Base-by-base conservation (phyloP, 1,140 invertebrate genomes). In the Ceratina australensis region DNA sequence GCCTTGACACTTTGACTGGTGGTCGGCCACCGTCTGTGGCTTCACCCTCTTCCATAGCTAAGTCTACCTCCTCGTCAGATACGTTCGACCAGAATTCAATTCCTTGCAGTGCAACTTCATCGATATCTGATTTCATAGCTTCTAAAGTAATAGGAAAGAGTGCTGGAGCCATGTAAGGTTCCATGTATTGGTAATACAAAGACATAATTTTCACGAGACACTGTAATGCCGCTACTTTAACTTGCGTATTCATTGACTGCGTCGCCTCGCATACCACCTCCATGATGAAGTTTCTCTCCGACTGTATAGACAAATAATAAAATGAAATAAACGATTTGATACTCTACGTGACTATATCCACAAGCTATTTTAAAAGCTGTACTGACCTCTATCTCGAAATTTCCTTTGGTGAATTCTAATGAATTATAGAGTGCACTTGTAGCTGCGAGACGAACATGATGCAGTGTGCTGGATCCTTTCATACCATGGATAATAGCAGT, bases 61-160 rank as follows among this genome's bases (percentile, higher is more conserved):
- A 93, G 92, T 99, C 98, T 33, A 99, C 97, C 93, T 99, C 99
- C 93, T 99, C 99, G 93, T 99, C 99, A 88, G 98, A 99, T 0
- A 99, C 98, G 89, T 99, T 99, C 0, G 98, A 99, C 99, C 99
- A 99, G 93, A 99, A 99, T 92, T 99, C 99, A 92, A 99, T 99
- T 82, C 99, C 99, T 93, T 99, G 99, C 56, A 99, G 93, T 33
- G 98, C 96, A 60, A 99, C 96, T 84, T 99, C 98, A 93, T 99
- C 98, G 74, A 96, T 95, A 59, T 98, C 97, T 54, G 97, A 98
- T 92, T 98, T 99, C 98, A 99, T 99, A 18, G 99, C 98, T 92
- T 99, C 97, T 89, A 99, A 93, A 18, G 99, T 99, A 78, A 99
- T 99, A 49, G 98, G 98, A 93, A 99, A 99, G n/a, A 99, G 92